phyloP scores from a whole-genome alignment of 2,113 vertebrate species.

The Antennarius striatus region DNA sequence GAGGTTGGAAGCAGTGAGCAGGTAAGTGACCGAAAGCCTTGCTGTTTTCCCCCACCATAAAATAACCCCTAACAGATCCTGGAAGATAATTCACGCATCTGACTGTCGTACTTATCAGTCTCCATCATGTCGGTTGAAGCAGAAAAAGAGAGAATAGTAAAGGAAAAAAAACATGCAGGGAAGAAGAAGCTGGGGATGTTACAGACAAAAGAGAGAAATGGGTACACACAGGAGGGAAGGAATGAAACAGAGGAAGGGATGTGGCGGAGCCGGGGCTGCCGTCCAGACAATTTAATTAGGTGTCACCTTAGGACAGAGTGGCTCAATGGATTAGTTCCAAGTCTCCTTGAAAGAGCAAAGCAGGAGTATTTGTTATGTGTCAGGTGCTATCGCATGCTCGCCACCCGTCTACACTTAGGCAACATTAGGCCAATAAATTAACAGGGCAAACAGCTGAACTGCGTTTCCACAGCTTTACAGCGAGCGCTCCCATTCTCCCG shows the following conservation, averaged over 20 bases:
- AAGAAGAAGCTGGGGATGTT: conserved; percentile 19
- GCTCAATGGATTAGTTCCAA: conserved; percentile 76
- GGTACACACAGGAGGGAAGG: conserved; percentile 17
- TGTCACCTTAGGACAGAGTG: conserved; percentile 78
- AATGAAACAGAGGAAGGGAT: conserved; percentile 44
- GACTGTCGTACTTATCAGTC: conserved; percentile 70
- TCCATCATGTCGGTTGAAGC: conserved; percentile 36
- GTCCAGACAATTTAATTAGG: conserved; percentile 82
- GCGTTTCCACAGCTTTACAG: conserved; percentile 53
- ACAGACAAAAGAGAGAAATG: conserved; percentile 43
- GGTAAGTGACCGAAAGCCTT: conserved; percentile 45
- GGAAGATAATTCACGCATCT: conserved; percentile 70
- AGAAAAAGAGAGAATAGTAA: neutral
- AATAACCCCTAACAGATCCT: conserved; percentile 74
- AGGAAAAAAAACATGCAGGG: conserved; percentile 14
- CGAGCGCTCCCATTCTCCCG: conserved; percentile 19
- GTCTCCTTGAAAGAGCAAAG: conserved; percentile 80
- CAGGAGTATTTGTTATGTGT: conserved; percentile 78
- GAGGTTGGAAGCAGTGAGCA: conserved; percentile 45
- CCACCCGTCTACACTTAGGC: conserved; percentile 68
- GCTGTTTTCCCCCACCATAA: conserved; percentile 56
- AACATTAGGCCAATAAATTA: conserved; percentile 72
- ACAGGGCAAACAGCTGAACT: conserved; percentile 50
- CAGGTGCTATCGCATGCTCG: conserved; percentile 64
- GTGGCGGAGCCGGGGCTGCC: conserved; percentile 48